These are phyloP conservation scores for Diorhabda elongata DNA, from an alignment of 1,140 invertebrate genomes.

Conservation along the genomic window DNA sequence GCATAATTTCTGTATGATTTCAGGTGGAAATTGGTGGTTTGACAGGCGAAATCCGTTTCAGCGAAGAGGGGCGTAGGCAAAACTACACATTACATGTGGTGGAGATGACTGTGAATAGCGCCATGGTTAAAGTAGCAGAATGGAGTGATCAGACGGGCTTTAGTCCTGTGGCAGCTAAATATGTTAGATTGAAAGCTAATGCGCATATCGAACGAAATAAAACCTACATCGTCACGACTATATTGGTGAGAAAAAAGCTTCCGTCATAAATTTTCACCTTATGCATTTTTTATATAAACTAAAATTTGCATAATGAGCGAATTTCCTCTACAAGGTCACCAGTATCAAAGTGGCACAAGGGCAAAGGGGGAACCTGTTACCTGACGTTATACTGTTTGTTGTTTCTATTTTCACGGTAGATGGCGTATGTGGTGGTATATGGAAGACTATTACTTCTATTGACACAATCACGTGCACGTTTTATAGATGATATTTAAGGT, in stretches of 20 bases:
- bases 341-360: too few species aligned
- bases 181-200: constrained; percentile 66
- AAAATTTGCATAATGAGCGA: too few species aligned
- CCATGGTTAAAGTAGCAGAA: constrained; percentile 75
- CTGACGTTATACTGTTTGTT: too few species aligned
- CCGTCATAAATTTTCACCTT: too few species aligned
- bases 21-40: constrained; percentile 89
- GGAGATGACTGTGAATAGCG: constrained; percentile 86
- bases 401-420: too few species aligned
- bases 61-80: constrained; percentile 75
- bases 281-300: too few species aligned
- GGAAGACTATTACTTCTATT: too few species aligned
- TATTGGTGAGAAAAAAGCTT: constrained; percentile 65
- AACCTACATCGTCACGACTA: constrained; percentile 87
- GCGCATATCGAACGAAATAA: constrained; percentile 76
- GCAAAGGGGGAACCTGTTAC: too few species aligned
- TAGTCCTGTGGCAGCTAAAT: constrained; percentile 71
- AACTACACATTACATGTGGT: constrained; percentile 92
- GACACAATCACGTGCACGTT: too few species aligned
- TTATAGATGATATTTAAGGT: too few species aligned
- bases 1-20: constrained; percentile 12
- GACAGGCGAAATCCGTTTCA: constrained; percentile 85
- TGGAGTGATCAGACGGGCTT: constrained; percentile 86
- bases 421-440: too few species aligned
- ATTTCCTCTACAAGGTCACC: too few species aligned